These are phyloP conservation scores for Stenodema calcarata DNA, from an alignment of 2,888 invertebrate species.

Conservation along the genomic window DNA sequence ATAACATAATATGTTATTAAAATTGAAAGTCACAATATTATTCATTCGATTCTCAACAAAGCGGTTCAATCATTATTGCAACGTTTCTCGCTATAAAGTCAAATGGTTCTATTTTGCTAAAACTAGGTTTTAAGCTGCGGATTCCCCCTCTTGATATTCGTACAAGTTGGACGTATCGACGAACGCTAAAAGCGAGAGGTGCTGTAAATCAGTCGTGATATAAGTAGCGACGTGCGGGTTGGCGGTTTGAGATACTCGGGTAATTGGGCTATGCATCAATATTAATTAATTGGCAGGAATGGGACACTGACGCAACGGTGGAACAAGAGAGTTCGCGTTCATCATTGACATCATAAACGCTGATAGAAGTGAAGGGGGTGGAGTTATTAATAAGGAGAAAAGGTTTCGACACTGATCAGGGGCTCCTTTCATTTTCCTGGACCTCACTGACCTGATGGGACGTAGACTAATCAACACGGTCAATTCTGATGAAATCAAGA, in stretches of 20 bases:
- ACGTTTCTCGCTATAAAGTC: too few relatives aligned
- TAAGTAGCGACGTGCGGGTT: background rate
- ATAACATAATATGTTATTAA: too few relatives aligned
- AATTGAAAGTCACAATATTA: too few relatives aligned
- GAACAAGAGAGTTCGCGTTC: conserved; percentile 21
- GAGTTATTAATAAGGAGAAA: background rate
- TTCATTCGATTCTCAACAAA: too few relatives aligned
- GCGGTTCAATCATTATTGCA: too few relatives aligned
- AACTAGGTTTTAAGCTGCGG: too few relatives aligned
- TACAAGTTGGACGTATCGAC: background rate
- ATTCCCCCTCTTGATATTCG: too few relatives aligned
- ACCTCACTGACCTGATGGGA: too few relatives aligned
- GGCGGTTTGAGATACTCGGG: conserved; percentile 31
- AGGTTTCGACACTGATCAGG: background rate
- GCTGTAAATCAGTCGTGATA: conserved; percentile 7
- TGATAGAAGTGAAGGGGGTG: background rate
- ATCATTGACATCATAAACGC: conserved; percentile 8
- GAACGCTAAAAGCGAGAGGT: background rate
- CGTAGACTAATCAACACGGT: too few relatives aligned
- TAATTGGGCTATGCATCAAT: conserved; percentile 45
- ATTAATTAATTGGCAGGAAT: conserved; percentile 38
- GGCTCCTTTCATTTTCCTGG: too few relatives aligned
- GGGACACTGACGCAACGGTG: background rate
- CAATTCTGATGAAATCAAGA: too few relatives aligned
- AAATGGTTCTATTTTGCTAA: too few relatives aligned